Conservation (phyloP, 1,140 invertebrate species). For the Ostrea edulis region DNA sequence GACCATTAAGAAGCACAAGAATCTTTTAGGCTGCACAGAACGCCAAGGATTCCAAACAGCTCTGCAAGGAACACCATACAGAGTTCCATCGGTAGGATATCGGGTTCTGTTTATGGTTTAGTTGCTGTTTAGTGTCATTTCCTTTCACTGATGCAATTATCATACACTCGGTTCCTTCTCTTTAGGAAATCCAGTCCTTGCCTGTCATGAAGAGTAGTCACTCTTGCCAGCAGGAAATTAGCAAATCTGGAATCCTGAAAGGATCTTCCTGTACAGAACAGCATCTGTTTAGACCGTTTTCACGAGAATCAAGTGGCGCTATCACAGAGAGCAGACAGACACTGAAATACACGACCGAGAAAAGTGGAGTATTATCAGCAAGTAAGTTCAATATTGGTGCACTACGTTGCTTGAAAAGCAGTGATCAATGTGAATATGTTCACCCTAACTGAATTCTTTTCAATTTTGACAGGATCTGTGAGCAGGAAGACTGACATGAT, state of each 20-base stretch:
- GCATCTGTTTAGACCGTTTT: conserved; percentile 90
- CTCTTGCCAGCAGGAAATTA: conserved; percentile 89
- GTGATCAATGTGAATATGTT: not conserved
- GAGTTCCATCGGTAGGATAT: conserved; percentile 68
- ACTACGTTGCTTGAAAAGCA: not conserved
- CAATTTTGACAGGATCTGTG: conserved; percentile 51
- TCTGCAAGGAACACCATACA: conserved; percentile 74
- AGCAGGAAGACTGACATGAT: conserved; percentile 51
- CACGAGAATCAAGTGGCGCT: conserved; percentile 87
- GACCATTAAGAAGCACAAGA: conserved; percentile 88
- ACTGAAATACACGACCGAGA: conserved; percentile 78
- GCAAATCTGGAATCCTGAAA: conserved; percentile 89
- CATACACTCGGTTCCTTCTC: not conserved
- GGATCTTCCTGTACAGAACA: conserved; percentile 87
- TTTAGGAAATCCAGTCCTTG: conserved; percentile 86
- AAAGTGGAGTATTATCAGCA: conserved; percentile 20
- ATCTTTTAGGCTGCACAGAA: conserved; percentile 86
- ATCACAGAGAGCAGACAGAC: conserved; percentile 84
- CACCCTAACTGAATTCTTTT: not conserved
- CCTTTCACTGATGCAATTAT: not conserved
- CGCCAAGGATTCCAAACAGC: conserved; percentile 83
- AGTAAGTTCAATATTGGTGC: conserved; percentile 34
- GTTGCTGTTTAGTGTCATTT: no score
- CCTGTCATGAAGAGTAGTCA: conserved; percentile 88
- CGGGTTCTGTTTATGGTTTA: not conserved